phyloP scores from a whole-genome alignment of 2,888 invertebrate species.

The Fragum fragum region DNA sequence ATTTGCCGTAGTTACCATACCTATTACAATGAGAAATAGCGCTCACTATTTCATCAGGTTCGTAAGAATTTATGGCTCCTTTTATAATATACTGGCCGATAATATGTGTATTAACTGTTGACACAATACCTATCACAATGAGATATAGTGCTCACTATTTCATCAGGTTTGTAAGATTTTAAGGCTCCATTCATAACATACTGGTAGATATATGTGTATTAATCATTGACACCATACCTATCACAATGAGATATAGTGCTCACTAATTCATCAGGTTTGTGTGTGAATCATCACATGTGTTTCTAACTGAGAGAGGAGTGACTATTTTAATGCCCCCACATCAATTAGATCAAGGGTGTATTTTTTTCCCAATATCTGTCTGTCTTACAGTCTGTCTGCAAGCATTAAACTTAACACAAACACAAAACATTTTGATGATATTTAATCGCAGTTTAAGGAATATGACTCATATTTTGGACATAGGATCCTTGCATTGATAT shows the following conservation, averaged over 20 bases:
- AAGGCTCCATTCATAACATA: conserved; percentile 70
- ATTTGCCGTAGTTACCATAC: conserved; percentile 69
- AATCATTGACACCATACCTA: conserved; percentile 68
- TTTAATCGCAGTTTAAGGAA: no score
- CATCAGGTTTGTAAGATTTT: conserved; percentile 66
- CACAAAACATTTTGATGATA: no score
- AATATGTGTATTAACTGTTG: conserved; percentile 69
- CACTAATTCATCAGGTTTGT: conserved; percentile 76
- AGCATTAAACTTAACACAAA: no score
- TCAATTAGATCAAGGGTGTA: no score
- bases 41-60: conserved; percentile 77
- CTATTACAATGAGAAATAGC: conserved; percentile 63
- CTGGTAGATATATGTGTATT: conserved; percentile 62
- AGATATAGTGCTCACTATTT: conserved; percentile 72
- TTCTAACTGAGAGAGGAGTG: no score
- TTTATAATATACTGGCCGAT: conserved; percentile 68
- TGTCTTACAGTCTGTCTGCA: no score
- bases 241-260: conserved; percentile 62
- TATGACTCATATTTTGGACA: no score
- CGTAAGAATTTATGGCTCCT: conserved; percentile 53
- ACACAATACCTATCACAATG: conserved; percentile 68
- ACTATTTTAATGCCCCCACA: no score
- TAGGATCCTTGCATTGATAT: no score
- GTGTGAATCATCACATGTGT: no score
- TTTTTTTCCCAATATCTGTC: no score